Conservation (phyloP, 2,888 invertebrate species). For the Pardosa pseudoannulata region DNA sequence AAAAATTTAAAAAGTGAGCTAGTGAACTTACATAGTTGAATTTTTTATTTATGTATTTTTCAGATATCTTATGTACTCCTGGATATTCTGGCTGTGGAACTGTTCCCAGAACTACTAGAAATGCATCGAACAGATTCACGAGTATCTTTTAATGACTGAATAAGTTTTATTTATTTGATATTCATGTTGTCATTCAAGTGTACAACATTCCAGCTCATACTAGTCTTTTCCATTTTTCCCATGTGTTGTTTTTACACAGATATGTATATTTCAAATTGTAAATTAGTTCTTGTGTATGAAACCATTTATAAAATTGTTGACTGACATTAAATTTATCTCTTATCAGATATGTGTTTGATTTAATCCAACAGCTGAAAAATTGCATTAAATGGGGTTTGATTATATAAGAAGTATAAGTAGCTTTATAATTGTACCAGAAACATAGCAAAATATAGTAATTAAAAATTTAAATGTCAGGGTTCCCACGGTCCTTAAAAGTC, state of each 20-base stretch:
- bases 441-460: no score
- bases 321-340: neutral
- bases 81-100: slow-evolving; percentile 85
- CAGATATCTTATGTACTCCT: slow-evolving; percentile 86
- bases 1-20: no score
- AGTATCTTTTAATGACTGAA: slow-evolving; percentile 1
- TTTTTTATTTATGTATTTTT: no score
- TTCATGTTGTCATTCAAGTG: neutral
- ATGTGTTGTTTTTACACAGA: neutral
- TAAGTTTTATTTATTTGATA: neutral
- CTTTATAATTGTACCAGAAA: no score
- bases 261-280: slow-evolving; percentile 18
- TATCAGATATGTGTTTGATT: neutral
- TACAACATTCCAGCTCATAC: slow-evolving; percentile 48
- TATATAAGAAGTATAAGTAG: no score
- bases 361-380: neutral
- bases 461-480: no score
- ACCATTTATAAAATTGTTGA: slow-evolving; percentile 9
- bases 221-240: slow-evolving; percentile 28
- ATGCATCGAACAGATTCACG: slow-evolving; percentile 56
- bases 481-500: no score
- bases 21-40: no score
- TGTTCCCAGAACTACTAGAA: slow-evolving; percentile 83
- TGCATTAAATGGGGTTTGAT: no score
- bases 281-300: slow-evolving; percentile 12